A percentile compares a stretch with the other conserved stretches of the same genome.
These are phyloP conservation scores for Drosophila melanosoma DNA, from an alignment of 2,888 invertebrate genomes.

Conservation along the genomic window DNA sequence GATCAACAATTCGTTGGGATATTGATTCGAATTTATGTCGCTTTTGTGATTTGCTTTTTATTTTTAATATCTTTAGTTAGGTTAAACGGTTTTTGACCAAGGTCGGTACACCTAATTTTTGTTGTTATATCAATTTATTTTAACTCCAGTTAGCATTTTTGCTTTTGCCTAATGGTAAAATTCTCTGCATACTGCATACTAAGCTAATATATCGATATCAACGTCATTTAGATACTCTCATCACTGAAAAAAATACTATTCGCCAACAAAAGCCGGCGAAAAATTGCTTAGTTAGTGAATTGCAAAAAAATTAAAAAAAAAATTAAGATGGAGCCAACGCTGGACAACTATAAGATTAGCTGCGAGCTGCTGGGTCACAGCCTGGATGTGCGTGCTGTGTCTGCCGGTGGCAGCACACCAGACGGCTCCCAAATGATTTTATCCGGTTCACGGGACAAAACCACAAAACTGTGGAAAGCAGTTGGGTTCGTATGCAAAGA, in stretches of 20 bases:
- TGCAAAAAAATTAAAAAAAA: slow-evolving; percentile 9
- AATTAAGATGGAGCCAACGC: slow-evolving; percentile 67
- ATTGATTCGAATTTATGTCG: background rate
- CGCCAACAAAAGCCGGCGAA: slow-evolving; percentile 42
- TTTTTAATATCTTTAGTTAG: background rate
- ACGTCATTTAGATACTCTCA: slow-evolving; percentile 31
- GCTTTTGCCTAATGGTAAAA: background rate
- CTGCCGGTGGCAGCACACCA: slow-evolving; percentile 85
- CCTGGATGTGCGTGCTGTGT: slow-evolving; percentile 92
- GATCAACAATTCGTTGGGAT: background rate
- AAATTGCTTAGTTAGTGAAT: slow-evolving; percentile 50
- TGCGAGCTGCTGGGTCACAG: slow-evolving; percentile 92
- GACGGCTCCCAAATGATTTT: slow-evolving; percentile 89
- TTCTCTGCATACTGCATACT: slow-evolving; percentile 6
- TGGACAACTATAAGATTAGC: slow-evolving; percentile 90
- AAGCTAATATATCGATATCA: background rate
- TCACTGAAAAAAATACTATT: slow-evolving; percentile 23
- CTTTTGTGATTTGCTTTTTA: background rate
- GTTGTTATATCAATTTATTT: background rate
- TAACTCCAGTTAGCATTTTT: background rate
- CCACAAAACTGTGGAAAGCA: slow-evolving; percentile 94
- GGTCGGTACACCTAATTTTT: no score
- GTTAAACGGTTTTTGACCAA: no score
- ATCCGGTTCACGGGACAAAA: slow-evolving; percentile 95
- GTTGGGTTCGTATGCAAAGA: slow-evolving; percentile 86